Evolutionary conservation across 2,113 vertebrate species (phyloP), one percentile per base, ranked within the genome.

Genomic region (Sphyrna mokarran): DNA sequence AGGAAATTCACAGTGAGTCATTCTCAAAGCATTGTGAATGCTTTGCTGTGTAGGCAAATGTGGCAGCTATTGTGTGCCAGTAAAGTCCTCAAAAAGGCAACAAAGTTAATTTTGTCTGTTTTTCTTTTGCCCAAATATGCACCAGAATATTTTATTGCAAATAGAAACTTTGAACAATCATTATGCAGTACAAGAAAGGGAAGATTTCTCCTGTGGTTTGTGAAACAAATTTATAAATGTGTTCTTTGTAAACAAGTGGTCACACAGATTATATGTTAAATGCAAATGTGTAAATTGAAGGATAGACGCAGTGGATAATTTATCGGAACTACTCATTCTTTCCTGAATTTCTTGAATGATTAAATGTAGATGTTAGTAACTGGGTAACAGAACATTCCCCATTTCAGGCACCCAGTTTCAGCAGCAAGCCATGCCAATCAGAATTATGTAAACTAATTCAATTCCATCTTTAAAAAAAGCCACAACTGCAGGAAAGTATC

Each of bases 251-350:
- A 93, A 22, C 33, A 37, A 16, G 58, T 90, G 26, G 8, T 58
- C 87, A 63, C 48, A 26, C 13, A 16, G 13, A 33, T 14, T 90
- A 63, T 54, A 90, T 16, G 14, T 61, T 3, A 68, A 93, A 37
- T 68, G 61, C 33, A 93, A 93, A 93, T 93, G 61, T 43, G 22
- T 37, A 93, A 63, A 93, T 37, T 93, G 61, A 93, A 93, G 89
- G 89, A 66, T 20, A 66, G 66, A 37, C n/a, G 8, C 29, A 91
- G 2, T 29, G 26, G 54, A 54, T 90, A 29, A 58, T 63, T 90
- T 61, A 90, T 93, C 61, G 66, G 61, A 93, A 68, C 37, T 66
- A n/a, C 5, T 66, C 0, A 0, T 20, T 66, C 61, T 89, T 29
- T 58, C 33, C 29, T 58, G 54, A 61, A 23, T 58, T 33, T 33